phyloP scores from a whole-genome alignment of 2,113 vertebrate species.

The Speoplatyrhinus poulsoni region DNA sequence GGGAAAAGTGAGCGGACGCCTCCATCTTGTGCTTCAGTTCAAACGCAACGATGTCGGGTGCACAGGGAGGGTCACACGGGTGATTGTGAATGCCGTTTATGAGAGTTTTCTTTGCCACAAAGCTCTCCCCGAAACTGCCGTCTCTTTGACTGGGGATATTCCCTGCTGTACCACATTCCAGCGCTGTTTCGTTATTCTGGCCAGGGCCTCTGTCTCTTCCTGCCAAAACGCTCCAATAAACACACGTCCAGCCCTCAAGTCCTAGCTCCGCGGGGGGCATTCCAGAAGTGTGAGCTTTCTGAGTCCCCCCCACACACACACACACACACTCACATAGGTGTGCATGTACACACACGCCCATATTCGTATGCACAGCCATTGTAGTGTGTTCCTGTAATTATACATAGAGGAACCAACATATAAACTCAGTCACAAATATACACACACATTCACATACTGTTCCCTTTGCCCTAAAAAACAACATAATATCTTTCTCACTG shows the following conservation, averaged over 20 bases:
- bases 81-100: conserved; percentile 34
- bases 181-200: conserved; percentile 68
- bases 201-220: conserved; percentile 54
- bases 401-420: background rate
- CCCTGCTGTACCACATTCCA: conserved; percentile 71
- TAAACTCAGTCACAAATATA: conserved; percentile 8
- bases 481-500: background rate
- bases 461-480: conserved; percentile 35
- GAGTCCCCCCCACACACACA: conserved; percentile 21
- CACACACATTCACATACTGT: conserved; percentile 13
- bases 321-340: conserved; percentile 9
- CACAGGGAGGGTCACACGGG: conserved; percentile 21
- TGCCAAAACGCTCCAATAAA: conserved; percentile 74
- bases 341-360: conserved; percentile 1
- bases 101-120: conserved; percentile 35
- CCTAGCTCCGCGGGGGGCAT: conserved; percentile 67
- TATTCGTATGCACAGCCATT: conserved; percentile 17
- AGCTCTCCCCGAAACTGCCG: conserved; percentile 45
- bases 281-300: conserved; percentile 63
- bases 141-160: conserved; percentile 70
- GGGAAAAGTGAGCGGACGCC: conserved; percentile 35
- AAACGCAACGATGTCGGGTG: background rate
- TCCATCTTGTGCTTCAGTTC: conserved; percentile 40
- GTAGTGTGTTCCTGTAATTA: background rate
- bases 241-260: conserved; percentile 66